phyloP scores from a whole-genome alignment of 2,888 invertebrate genomes.

The Aspidiotus destructor region DNA sequence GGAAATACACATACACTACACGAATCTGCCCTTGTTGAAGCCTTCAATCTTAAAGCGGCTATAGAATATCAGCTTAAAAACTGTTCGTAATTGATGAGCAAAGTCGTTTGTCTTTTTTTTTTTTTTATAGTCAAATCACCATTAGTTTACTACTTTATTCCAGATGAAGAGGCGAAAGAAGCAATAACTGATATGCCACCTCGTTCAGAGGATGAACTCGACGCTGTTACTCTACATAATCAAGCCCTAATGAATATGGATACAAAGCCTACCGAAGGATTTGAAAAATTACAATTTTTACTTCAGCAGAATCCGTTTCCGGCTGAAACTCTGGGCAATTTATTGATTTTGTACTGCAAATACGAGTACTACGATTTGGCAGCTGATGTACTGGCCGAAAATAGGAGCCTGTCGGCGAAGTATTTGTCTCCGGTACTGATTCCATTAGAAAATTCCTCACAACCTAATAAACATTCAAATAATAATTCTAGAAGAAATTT shows the following conservation, averaged over 20 bases:
- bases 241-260: constrained; percentile 89
- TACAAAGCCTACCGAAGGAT: constrained; percentile 78
- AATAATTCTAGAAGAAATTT: neutral
- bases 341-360: constrained; percentile 88
- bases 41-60: constrained; percentile 95
- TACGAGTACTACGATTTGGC: constrained; percentile 96
- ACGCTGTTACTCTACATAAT: constrained; percentile 95
- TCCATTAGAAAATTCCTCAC: too few species aligned
- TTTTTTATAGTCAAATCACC: neutral
- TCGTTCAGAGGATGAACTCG: constrained; percentile 90
- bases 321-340: constrained; percentile 92
- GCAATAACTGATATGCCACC: constrained; percentile 84
- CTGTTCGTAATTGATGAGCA: constrained; percentile 44
- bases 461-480: neutral
- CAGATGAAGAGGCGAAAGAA: constrained; percentile 73
- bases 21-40: constrained; percentile 93
- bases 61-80: constrained; percentile 91
- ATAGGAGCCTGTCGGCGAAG: constrained; percentile 91
- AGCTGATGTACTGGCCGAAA: constrained; percentile 95
- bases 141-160: constrained; percentile 34
- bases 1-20: constrained; percentile 90
- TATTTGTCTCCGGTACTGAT: constrained; percentile 70
- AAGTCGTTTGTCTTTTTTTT: neutral
- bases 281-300: constrained; percentile 87
- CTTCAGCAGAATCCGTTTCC: constrained; percentile 94